Base-by-base conservation (phyloP, 2,888 invertebrate species). In the Rhagonycha fulva region DNA sequence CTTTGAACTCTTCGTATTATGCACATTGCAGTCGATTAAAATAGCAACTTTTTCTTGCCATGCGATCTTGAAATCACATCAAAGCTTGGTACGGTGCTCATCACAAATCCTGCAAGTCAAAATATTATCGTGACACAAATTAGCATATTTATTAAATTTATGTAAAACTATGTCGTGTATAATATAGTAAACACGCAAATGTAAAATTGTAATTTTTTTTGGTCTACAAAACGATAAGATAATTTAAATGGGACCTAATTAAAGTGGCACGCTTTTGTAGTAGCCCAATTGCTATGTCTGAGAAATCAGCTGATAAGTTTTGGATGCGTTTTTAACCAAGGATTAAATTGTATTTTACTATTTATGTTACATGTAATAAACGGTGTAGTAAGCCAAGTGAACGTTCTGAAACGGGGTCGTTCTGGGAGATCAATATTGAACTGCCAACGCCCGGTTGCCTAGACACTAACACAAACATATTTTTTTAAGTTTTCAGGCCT, bases 371-470 rank as follows among this genome's bases (percentile, higher is more conserved):
- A 77, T 75, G 77, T 75, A 75, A 75, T 79, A 79, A 79, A 79
- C 76, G 72, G 74, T 70, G 75, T 72, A 74, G 76, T 74, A 76
- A 78, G 77, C 72, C 75, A 74, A 75, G 79, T 77, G 77, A 77
- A 79, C 79, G 79, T 77, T 79, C 79, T 76, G 74, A 79, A 79
- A 79, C 79, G 77, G 77, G 79, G 79, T 77, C 77, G 77, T 75
- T 72, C 75, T 73, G 72, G 62, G 68, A 75, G 76, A 79, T 79
- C 79, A 76, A 79, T 79, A 79, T 77, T 73, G 71, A 71, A 77
- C 79, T 77, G 79, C 77, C 79, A 79, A 79, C 79, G 79, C 79
- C 79, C 79, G 79, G 75, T 78, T 76, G 74, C 76, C 78, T 75
- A 76, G 76, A 76, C 78, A 74, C 76, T 76, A 76, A 72, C 76